Evolutionary conservation across 2,797 vertebrate genomes (phyloP).

Genomic region (Cossypha heuglini): DNA sequence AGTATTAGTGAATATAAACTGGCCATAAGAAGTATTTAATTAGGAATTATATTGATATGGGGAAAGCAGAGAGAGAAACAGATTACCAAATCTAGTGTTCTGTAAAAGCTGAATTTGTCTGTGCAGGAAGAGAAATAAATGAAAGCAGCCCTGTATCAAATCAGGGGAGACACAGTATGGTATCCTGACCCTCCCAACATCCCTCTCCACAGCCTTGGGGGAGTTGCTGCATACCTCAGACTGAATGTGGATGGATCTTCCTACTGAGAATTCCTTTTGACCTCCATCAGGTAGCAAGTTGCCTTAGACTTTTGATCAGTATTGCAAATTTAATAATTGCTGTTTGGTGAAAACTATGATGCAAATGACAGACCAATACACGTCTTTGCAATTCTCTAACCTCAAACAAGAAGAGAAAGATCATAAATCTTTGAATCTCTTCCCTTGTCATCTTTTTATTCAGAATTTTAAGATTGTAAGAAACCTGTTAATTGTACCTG

Average conservation of each 20-base stretch:
- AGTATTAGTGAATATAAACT: conserved; percentile 40
- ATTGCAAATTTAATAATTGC: background rate
- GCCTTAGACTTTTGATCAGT: background rate
- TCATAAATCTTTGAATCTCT: background rate
- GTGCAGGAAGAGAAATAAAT: background rate
- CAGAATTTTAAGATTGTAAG: conserved; percentile 16
- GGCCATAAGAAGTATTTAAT: conserved; percentile 32
- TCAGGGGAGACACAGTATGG: accelerated
- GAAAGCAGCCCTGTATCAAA: background rate
- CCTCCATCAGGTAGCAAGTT: background rate
- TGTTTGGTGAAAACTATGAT: background rate
- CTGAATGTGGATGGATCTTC: background rate
- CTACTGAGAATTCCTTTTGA: background rate
- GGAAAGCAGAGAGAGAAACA: background rate
- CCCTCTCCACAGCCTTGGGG: background rate
- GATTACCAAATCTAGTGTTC: background rate
- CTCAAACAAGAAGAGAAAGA: background rate
- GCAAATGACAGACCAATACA: background rate
- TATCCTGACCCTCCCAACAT: background rate
- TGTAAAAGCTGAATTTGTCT: background rate
- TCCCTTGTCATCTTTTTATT: background rate
- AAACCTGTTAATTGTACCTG: conserved; percentile 6
- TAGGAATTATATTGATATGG: conserved; percentile 23
- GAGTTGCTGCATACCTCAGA: background rate
- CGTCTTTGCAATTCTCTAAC: background rate